These are phyloP conservation scores for Sialis lutaria DNA, from an alignment of 2,888 invertebrate genomes.

Conservation along the genomic window DNA sequence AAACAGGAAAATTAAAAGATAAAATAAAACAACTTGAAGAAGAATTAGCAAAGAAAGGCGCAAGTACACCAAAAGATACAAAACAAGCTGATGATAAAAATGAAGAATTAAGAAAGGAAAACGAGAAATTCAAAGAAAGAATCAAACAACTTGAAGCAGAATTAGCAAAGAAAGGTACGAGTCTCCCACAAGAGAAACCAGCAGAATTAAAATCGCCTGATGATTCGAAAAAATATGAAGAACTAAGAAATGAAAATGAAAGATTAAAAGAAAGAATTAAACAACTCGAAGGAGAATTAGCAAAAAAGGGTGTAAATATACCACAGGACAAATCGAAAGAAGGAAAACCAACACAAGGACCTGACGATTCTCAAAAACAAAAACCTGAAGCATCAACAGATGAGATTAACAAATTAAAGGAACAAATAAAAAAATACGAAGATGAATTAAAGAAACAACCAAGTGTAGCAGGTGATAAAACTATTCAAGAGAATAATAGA, in stretches of 20 bases:
- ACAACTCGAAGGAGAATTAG: background rate
- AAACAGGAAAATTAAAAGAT: background rate
- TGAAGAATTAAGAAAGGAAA: background rate
- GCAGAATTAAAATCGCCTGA: background rate
- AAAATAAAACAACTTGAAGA: background rate
- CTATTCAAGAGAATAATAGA: too few relatives aligned
- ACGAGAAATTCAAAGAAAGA: background rate
- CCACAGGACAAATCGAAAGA: background rate
- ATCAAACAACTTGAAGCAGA: background rate
- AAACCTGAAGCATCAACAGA: too few relatives aligned
- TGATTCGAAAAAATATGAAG: background rate
- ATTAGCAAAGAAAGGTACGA: background rate
- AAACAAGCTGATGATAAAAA: background rate
- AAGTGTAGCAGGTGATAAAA: too few relatives aligned
- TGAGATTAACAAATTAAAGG: too few relatives aligned
- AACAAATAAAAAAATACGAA: too few relatives aligned
- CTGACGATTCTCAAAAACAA: too few relatives aligned
- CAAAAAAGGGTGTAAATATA: background rate
- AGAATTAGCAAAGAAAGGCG: background rate
- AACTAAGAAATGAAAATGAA: background rate
- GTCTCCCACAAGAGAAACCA: background rate
- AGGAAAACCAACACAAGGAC: too few relatives aligned
- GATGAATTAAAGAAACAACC: too few relatives aligned
- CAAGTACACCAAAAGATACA: background rate
- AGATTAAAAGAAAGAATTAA: background rate